phyloP scores from a whole-genome alignment of 2,113 vertebrate genomes.

The Ptilonorhynchus violaceus region DNA sequence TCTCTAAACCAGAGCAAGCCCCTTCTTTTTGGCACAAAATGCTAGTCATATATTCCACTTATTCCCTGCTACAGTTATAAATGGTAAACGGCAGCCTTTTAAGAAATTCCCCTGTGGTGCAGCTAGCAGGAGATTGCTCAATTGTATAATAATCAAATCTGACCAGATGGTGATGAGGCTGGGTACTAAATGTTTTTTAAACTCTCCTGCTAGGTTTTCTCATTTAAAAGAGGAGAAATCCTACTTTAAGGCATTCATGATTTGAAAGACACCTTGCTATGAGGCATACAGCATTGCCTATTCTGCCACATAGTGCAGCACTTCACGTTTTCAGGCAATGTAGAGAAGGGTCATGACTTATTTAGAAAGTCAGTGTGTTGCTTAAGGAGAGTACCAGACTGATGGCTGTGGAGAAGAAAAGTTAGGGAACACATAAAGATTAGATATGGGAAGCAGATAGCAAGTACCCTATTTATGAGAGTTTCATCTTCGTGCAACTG shows the following conservation, averaged over 20 bases:
- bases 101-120: conserved; percentile 69
- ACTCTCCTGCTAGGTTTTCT: conserved; percentile 61
- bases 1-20: conserved; percentile 2
- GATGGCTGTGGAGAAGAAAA: not conserved
- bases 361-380: not conserved
- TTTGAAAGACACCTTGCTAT: conserved; percentile 37
- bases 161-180: conserved; percentile 76
- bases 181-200: conserved; percentile 68
- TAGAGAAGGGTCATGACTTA: not conserved
- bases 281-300: not conserved
- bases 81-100: conserved; percentile 63
- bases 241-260: not conserved
- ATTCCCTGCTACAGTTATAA: conserved; percentile 59
- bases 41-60: conserved; percentile 52
- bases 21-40: conserved; percentile 30
- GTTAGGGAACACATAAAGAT: not conserved
- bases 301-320: not conserved
- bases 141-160: conserved; percentile 73
- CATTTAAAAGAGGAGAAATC: conserved; percentile 49
- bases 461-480: not conserved
- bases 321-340: not conserved
- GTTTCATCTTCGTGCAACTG: not conserved
- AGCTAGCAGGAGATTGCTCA: conserved; percentile 66
- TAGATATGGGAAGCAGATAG: not conserved
- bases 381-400: not conserved